Conservation (phyloP, 2,888 invertebrate species). For the Diogma glabrata region DNA sequence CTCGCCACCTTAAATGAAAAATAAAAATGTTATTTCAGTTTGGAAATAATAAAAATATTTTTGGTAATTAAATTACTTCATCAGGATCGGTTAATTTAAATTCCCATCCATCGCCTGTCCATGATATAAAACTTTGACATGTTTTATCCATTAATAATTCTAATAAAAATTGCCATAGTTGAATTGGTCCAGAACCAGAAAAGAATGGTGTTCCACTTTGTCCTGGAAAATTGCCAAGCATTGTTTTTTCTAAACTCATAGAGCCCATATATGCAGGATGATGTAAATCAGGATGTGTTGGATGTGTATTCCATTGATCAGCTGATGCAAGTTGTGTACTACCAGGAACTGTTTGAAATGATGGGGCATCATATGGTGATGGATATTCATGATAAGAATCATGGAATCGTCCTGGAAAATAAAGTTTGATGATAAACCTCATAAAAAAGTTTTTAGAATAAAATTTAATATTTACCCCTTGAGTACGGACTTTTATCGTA, state of each 20-base stretch:
- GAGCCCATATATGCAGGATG: conserved; percentile 44
- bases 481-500: conserved; percentile 17
- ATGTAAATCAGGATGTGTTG: conserved; percentile 42
- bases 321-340: conserved; percentile 36
- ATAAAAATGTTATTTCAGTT: conserved; percentile 4
- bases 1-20: conserved; percentile 50
- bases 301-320: conserved; percentile 40
- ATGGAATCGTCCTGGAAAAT: conserved; percentile 31
- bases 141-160: conserved; percentile 91
- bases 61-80: conserved; percentile 61
- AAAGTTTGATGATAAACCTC: not conserved
- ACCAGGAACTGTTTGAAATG: conserved; percentile 65
- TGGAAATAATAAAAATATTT: not conserved
- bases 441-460: conserved; percentile 11
- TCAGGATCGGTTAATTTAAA: conserved; percentile 97
- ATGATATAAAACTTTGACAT: conserved; percentile 93
- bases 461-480: conserved; percentile 12
- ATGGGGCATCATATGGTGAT: conserved; percentile 50
- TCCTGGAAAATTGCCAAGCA: conserved; percentile 32
- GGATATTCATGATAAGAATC: conserved; percentile 32
- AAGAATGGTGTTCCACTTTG: conserved; percentile 43
- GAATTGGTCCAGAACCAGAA: conserved; percentile 89
- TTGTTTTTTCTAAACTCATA: conserved; percentile 34
- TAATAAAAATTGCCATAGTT: conserved; percentile 94
- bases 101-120: conserved; percentile 99